A percentile compares a stretch with the other conserved stretches of the same genome.
These are phyloP conservation scores for Carterocephalus palaemon DNA, from an alignment of 2,888 invertebrate species.

Conservation along the genomic window DNA sequence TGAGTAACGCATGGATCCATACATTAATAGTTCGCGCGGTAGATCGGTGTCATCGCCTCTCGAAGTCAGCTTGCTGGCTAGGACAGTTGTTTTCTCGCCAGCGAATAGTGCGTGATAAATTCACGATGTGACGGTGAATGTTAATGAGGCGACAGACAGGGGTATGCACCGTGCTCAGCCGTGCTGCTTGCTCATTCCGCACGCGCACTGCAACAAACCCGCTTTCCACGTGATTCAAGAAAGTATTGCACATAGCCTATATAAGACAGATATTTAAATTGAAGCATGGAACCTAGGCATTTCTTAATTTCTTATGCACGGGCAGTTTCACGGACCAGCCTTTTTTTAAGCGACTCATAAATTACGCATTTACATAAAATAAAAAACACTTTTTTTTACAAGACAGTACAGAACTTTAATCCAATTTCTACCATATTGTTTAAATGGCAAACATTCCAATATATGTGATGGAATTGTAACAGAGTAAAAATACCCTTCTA, in stretches of 20 bases:
- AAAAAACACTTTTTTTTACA: no score
- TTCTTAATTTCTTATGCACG: not conserved
- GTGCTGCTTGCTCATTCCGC: slow-evolving; percentile 30
- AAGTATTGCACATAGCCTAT: slow-evolving; percentile 27
- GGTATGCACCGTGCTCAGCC: slow-evolving; percentile 26
- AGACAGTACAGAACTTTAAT: no score
- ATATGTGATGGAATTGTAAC: slow-evolving; percentile 12
- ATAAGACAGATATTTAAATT: not conserved
- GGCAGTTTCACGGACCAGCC: no score
- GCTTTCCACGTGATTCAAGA: slow-evolving; percentile 35
- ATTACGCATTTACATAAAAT: no score
- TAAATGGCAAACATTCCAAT: slow-evolving; percentile 11
- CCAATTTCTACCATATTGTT: slow-evolving; percentile 6
- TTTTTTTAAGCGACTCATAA: no score
- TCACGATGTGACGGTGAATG: slow-evolving; percentile 47
- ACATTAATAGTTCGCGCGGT: slow-evolving; percentile 39
- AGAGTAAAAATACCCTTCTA: slow-evolving; percentile 37
- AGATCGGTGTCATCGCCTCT: slow-evolving; percentile 42
- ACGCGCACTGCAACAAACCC: slow-evolving; percentile 40
- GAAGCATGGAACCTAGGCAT: not conserved
- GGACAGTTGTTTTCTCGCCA: slow-evolving; percentile 49
- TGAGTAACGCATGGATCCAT: slow-evolving; percentile 43
- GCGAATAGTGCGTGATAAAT: slow-evolving; percentile 55
- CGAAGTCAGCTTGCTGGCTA: slow-evolving; percentile 55
- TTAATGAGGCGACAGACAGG: slow-evolving; percentile 44